These are phyloP conservation scores for Hymenopus coronatus DNA, from an alignment of 2,888 invertebrate genomes.

Conservation along the genomic window DNA sequence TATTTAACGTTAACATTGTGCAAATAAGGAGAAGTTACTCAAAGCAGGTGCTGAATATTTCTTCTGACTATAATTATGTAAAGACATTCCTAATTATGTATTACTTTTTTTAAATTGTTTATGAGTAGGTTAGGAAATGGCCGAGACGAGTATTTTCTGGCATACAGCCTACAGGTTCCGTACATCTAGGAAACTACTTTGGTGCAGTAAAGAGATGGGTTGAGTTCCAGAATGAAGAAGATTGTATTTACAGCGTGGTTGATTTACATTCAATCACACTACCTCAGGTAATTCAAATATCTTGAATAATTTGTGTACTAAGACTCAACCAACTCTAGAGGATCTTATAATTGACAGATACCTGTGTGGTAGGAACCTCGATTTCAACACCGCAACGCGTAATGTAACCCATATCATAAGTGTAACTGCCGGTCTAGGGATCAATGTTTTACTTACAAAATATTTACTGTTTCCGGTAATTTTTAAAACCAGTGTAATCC, in stretches of 20 bases:
- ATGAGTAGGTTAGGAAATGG: neutral
- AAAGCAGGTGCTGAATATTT: neutral
- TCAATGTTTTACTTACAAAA: too few relatives aligned
- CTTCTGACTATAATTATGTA: neutral
- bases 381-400: too few relatives aligned
- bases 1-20: neutral
- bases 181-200: slow-evolving; percentile 96
- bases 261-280: slow-evolving; percentile 92
- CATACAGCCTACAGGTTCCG: slow-evolving; percentile 91
- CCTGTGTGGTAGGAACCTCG: too few relatives aligned
- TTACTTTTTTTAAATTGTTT: neutral
- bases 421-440: too few relatives aligned
- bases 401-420: too few relatives aligned
- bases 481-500: too few relatives aligned
- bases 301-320: too few relatives aligned
- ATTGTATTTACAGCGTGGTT: slow-evolving; percentile 79
- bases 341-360: too few relatives aligned
- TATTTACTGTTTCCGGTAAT: too few relatives aligned
- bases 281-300: slow-evolving; percentile 58
- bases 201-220: slow-evolving; percentile 89
- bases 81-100: neutral
- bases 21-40: neutral
- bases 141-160: slow-evolving; percentile 77
- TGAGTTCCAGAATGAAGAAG: slow-evolving; percentile 69
- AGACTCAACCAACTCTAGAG: too few relatives aligned